A percentile compares a stretch with the other conserved stretches of the same genome.
Evolutionary conservation across 2,113 vertebrate species (phyloP).

Genomic region (Donacobius atricapilla): DNA sequence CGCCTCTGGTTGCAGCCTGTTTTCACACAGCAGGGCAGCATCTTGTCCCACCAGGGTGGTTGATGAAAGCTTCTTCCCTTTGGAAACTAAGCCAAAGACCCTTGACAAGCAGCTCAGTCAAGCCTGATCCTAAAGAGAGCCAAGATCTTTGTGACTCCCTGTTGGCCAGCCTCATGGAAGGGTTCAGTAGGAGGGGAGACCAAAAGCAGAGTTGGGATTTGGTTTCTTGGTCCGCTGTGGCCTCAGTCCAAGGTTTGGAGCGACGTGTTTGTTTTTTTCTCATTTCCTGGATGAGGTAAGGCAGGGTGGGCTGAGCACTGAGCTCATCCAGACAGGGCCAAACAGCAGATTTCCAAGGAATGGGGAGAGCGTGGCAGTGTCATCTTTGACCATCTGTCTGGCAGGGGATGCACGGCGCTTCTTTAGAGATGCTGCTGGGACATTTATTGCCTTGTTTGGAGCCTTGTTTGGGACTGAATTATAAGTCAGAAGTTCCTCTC

Average conservation of each 20-base stretch:
- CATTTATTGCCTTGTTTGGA: background rate
- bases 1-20: background rate
- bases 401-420: background rate
- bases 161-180: background rate
- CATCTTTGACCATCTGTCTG: background rate
- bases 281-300: background rate
- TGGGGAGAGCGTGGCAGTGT: background rate
- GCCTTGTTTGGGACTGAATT: background rate
- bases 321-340: background rate
- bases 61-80: background rate
- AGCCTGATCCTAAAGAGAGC: background rate
- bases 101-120: background rate
- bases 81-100: background rate
- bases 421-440: background rate
- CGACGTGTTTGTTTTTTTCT: background rate
- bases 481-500: background rate
- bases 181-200: background rate
- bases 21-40: background rate
- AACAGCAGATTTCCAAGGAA: background rate
- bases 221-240: background rate
- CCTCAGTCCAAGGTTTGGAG: background rate
- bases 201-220: background rate
- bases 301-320: background rate
- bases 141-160: background rate
- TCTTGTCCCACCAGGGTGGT: background rate